Evolutionary conservation across 1,140 invertebrate species (phyloP).

Genomic region (Zaprionus camerounensis): DNA sequence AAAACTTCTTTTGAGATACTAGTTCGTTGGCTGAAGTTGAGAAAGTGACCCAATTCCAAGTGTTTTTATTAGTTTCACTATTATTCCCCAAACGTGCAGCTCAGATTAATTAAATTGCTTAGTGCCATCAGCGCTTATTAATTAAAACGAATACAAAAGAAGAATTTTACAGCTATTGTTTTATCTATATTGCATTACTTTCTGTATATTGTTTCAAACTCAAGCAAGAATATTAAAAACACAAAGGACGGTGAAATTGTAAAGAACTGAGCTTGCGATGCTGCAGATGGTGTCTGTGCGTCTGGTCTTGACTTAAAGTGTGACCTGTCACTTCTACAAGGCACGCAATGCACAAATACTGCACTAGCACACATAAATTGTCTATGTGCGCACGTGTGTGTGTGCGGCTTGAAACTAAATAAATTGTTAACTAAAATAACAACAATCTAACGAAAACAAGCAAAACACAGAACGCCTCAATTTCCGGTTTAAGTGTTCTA

Average conservation of each 20-base stretch:
- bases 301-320: conserved; percentile 36
- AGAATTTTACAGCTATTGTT: too few relatives aligned
- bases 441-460: conserved; percentile 81
- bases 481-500: conserved; percentile 82
- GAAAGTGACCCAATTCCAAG: background rate
- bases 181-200: too few relatives aligned
- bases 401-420: conserved; percentile 67
- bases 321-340: conserved; percentile 41
- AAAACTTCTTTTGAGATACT: too few relatives aligned
- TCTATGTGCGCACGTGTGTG: conserved; percentile 1
- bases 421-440: conserved; percentile 83
- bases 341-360: conserved; percentile 55
- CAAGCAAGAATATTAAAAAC: too few relatives aligned
- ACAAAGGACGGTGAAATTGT: background rate
- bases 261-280: background rate
- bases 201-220: too few relatives aligned
- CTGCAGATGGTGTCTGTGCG: conserved; percentile 1
- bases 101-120: background rate
- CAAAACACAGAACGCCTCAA: conserved; percentile 82
- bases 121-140: background rate
- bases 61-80: background rate
- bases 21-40: too few relatives aligned
- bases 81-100: background rate
- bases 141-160: background rate
- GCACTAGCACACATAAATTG: conserved; percentile 66